Percentiles rank a stretch among this genome's conserved stretches.
Conservation (phyloP, 2,113 vertebrate genomes). For the Cromileptes altivelis region DNA sequence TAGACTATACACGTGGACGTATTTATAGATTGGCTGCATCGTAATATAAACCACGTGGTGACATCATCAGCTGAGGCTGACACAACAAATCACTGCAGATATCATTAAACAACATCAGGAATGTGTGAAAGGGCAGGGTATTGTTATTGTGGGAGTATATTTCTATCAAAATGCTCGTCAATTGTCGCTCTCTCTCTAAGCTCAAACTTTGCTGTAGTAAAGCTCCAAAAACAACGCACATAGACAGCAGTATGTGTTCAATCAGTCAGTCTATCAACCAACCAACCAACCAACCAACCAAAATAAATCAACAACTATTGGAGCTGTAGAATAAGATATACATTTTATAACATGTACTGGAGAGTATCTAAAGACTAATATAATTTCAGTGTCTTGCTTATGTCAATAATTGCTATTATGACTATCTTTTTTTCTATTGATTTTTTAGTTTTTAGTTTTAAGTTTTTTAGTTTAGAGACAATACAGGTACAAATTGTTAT, state of each 20-base stretch:
- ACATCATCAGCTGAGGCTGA: not conserved
- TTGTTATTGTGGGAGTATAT: not conserved
- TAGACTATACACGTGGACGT: not conserved
- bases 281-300: not conserved
- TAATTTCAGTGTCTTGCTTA: not conserved
- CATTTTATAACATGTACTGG: not conserved
- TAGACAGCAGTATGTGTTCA: not conserved
- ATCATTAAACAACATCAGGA: not conserved
- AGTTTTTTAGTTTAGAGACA: too few relatives aligned
- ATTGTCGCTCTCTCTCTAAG: not conserved
- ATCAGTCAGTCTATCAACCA: not conserved
- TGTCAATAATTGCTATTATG: not conserved
- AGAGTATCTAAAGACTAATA: not conserved
- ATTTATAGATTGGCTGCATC: not conserved
- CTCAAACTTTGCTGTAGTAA: not conserved
- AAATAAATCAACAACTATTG: not conserved
- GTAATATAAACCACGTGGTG: not conserved
- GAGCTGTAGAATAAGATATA: too few relatives aligned
- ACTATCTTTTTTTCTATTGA: not conserved
- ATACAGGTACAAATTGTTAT: too few relatives aligned
- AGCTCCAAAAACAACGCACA: not conserved
- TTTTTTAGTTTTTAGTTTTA: not conserved
- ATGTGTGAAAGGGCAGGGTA: not conserved
- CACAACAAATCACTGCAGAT: not conserved
- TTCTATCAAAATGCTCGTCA: not conserved